Evolutionary conservation across 92 coral and sea anemone genomes (phyloP), one percentile per base, ranked within the genome.

Genomic region (Heliopora coerulea): DNA sequence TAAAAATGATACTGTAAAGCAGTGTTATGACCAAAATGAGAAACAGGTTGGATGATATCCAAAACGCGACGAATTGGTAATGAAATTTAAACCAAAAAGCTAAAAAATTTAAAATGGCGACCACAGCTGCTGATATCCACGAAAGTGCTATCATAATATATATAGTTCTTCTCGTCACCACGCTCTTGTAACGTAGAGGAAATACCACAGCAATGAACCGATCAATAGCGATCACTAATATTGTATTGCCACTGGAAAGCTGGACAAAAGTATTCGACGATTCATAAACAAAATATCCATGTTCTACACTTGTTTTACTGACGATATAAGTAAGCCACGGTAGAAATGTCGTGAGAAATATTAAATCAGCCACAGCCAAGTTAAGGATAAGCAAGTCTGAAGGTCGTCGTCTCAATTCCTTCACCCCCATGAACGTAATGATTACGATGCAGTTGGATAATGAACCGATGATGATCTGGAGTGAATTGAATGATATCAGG

Each of bases 361-460:
- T 9, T 8, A 56, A 8, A 56, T 56, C 61, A 56, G 61, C 61
- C 31, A 17, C 31, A 4, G 61, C 61, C 15, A 56, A 56, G 61
- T 56, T 56, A 28, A 56, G 61, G 23, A 56, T 56, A 11, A 56
- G 33, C 31, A 56, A 56, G 61, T 56, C 61, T 14, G 61, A 23
- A 56, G 28, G 28, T 56, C 61, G 29, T 23, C 31, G 3, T 56
- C 61, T 29, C 23, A 56, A 28, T 14, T 56, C 29, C 23, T 15
- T 56, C 3, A 31, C 61, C 33, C 7, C 61, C 13, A 56, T 13
- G 61, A 56, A 56, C 3, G 33, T 23, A 1, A 23, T 28, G 18
- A 56, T 56, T 1, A 56, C 61, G 33, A 56, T 1, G 33, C 3
- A 3, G 15, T 56, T 56, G 29, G 61, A 17, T 11, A 56, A 28